Percentiles rank a stretch among this genome's conserved stretches.
Evolutionary conservation across 2,113 vertebrate species (phyloP).

Genomic region (Microcebus murinus): DNA sequence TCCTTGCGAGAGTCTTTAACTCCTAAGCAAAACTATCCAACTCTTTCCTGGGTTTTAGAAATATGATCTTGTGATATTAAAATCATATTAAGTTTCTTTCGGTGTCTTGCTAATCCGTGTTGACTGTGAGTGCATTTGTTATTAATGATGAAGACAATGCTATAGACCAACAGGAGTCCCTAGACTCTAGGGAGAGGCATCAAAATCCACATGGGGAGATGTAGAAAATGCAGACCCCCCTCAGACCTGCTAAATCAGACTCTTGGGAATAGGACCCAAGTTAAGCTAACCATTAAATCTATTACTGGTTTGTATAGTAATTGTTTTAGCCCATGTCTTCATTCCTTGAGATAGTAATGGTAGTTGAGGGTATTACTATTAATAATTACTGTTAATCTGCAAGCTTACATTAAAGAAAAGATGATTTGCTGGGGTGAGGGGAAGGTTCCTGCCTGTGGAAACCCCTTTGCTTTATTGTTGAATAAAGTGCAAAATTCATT

Average conservation of each 20-base stretch:
- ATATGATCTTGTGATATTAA: neutral
- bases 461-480: conserved; percentile 8
- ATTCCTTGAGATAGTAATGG: neutral
- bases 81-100: neutral
- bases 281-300: neutral
- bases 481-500: neutral
- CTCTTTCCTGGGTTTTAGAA: neutral
- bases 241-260: neutral
- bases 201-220: neutral
- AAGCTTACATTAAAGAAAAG: neutral
- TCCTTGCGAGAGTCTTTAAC: neutral
- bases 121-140: neutral
- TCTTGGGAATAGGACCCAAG: neutral
- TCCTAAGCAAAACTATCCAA: neutral
- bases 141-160: neutral
- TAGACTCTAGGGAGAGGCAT: neutral
- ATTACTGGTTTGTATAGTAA: neutral
- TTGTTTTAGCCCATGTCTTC: neutral
- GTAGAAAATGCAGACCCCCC: neutral
- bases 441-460: neutral
- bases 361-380: neutral
- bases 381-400: neutral
- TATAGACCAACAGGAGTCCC: neutral
- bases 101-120: neutral
- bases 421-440: neutral